phyloP scores from a whole-genome alignment of 2,888 invertebrate genomes.

The Endotricha flammealis region DNA sequence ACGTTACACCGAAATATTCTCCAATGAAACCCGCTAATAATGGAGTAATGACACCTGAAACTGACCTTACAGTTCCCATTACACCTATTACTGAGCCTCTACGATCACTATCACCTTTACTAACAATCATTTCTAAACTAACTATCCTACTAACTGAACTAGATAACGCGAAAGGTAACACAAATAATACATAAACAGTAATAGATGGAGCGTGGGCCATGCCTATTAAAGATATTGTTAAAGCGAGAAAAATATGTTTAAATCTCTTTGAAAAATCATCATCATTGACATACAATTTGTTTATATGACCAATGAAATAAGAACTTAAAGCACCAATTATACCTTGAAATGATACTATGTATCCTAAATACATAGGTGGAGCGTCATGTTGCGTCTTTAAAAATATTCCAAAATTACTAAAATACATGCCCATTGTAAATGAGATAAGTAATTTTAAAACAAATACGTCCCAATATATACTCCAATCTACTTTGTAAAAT shows the following conservation, averaged over 20 bases:
- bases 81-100: conserved; percentile 76
- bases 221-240: conserved; percentile 54
- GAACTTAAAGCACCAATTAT: conserved; percentile 58
- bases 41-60: conserved; percentile 76
- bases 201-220: conserved; percentile 55
- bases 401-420: conserved; percentile 64
- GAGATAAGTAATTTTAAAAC: conserved; percentile 66
- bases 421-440: conserved; percentile 65
- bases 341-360: conserved; percentile 73
- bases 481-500: conserved; percentile 69
- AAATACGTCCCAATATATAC: conserved; percentile 69
- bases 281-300: conserved; percentile 56
- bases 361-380: conserved; percentile 70
- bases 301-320: conserved; percentile 58
- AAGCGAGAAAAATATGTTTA: conserved; percentile 59
- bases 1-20: conserved; percentile 59
- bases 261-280: conserved; percentile 49
- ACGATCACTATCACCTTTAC: conserved; percentile 60
- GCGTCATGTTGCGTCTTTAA: conserved; percentile 60
- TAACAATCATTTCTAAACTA: conserved; percentile 66
- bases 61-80: conserved; percentile 72
- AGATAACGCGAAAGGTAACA: conserved; percentile 66
- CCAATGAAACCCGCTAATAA: conserved; percentile 68
- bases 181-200: conserved; percentile 46
- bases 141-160: conserved; percentile 64